Base-by-base conservation (phyloP, 2,888 invertebrate genomes). In the Pachliopta kotzebuea region DNA sequence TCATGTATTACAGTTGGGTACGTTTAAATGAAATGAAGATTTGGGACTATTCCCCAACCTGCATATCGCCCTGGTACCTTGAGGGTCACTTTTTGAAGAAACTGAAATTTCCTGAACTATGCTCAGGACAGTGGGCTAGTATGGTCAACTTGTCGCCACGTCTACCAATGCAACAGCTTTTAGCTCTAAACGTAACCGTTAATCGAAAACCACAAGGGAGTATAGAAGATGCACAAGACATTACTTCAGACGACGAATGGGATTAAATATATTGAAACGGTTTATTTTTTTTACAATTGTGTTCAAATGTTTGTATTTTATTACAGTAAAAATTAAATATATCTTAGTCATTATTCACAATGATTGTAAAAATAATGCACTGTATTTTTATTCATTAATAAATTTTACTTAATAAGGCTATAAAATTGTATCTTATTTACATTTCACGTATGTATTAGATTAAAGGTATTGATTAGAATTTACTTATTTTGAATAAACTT, bases 111-210 rank as follows among this genome's bases (percentile, higher is more conserved):
- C 94, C 95, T 29, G 94, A 95, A 69, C 92, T 96, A 0, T 96
- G 96, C 75, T 93, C 95, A 6, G 95, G 95, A 0, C 95, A 95
- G 72, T 96, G 96, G 96, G 95, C 95, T 24, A 95, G 95, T 71
- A 95, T 96, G 95, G 93, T 94, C 42, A 94, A 94, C 72, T 84
- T 95, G 4, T 92, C 94, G 0, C 94, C 95, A 0, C 86, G 95
- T 54, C 79, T 95, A 18, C 94, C 95, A 0, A 85, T 95, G 69
- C 90, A 92, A 63, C 92, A 92, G 60, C 81, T 92, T 0, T 70
- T 92, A 29, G 90, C 92, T 3, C 80, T 92, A 14, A 92, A 92
- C 68, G 88, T 92, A 3, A 86, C 91, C 18, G 91, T 92, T 2
- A 92, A 92, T 65, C 84, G 90, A 54, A 92, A 92, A 71, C 92